phyloP scores from a whole-genome alignment of 2,797 vertebrate genomes.

The Pyrocephalus nanus region DNA sequence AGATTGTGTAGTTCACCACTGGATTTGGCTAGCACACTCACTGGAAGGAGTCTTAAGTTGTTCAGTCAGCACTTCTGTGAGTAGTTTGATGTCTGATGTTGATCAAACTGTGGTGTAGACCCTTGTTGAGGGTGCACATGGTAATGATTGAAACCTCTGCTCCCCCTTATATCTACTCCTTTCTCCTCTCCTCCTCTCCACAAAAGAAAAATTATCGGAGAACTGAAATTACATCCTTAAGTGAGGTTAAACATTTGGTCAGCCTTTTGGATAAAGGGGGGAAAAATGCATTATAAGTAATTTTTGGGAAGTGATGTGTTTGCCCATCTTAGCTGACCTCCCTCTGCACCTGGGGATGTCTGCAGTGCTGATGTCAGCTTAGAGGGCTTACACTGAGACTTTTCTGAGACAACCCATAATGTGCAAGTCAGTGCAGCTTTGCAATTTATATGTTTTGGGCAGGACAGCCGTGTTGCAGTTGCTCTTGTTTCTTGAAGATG shows the following conservation, averaged over 20 bases:
- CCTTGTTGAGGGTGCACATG: background rate
- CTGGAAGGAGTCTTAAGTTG: background rate
- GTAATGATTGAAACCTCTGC: background rate
- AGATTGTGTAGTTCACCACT: background rate
- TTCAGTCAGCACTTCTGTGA: background rate
- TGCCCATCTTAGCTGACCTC: background rate
- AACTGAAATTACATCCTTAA: background rate
- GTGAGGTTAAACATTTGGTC: constrained; percentile 10
- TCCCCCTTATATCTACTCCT: background rate
- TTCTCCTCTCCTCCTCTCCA: background rate
- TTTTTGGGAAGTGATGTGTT: background rate
- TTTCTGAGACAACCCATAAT: background rate
- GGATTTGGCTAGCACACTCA: background rate
- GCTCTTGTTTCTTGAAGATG: background rate
- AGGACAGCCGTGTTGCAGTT: background rate
- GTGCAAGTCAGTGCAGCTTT: background rate
- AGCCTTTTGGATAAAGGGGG: background rate
- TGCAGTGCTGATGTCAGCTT: background rate
- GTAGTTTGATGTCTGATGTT: background rate
- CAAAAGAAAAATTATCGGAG: background rate
- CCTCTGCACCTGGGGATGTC: background rate
- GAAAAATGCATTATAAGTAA: background rate
- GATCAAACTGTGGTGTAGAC: background rate
- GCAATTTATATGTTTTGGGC: background rate
- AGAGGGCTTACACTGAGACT: background rate